Evolutionary conservation across 2,113 vertebrate genomes (phyloP).

Genomic region (Strigops habroptila): DNA sequence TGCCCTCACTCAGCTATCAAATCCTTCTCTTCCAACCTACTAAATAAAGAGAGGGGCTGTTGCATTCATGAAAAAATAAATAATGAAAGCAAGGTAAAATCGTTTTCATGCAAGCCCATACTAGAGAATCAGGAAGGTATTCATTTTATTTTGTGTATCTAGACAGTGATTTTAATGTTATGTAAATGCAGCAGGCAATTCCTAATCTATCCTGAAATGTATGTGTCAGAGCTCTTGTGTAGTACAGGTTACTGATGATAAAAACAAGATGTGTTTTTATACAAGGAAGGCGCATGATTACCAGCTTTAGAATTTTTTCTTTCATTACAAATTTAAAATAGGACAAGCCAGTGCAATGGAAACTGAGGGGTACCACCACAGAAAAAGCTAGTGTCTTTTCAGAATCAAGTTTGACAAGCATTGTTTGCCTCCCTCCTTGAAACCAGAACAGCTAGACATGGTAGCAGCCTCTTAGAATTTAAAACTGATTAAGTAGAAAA

Average conservation of each 20-base stretch:
- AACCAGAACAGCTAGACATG: background rate
- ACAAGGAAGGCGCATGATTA: constrained; percentile 55
- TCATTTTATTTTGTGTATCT: constrained; percentile 62
- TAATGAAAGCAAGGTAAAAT: background rate
- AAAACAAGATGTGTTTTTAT: constrained; percentile 72
- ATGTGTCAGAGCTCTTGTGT: constrained; percentile 64
- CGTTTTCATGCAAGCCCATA: constrained; percentile 44
- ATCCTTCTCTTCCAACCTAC: background rate
- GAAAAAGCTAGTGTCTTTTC: constrained; percentile 36
- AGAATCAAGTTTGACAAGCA: constrained; percentile 42
- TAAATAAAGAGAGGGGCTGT: background rate
- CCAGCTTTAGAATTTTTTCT: constrained; percentile 58
- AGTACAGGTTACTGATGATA: constrained; percentile 66
- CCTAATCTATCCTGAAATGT: constrained; percentile 69
- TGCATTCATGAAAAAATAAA: background rate
- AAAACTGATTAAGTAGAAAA: constrained; percentile 19
- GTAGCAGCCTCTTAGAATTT: background rate
- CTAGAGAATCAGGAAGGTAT: constrained; percentile 44
- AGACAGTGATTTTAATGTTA: constrained; percentile 74
- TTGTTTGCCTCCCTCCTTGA: constrained; percentile 9
- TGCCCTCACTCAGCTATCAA: constrained; percentile 26
- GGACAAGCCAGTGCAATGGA: constrained; percentile 47
- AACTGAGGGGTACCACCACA: background rate
- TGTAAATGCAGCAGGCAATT: constrained; percentile 66
- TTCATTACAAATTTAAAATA: constrained; percentile 68